A percentile compares a stretch with the other conserved stretches of the same genome.
Evolutionary conservation across 2,113 vertebrate species (phyloP).

Genomic region (Propithecus coquereli): DNA sequence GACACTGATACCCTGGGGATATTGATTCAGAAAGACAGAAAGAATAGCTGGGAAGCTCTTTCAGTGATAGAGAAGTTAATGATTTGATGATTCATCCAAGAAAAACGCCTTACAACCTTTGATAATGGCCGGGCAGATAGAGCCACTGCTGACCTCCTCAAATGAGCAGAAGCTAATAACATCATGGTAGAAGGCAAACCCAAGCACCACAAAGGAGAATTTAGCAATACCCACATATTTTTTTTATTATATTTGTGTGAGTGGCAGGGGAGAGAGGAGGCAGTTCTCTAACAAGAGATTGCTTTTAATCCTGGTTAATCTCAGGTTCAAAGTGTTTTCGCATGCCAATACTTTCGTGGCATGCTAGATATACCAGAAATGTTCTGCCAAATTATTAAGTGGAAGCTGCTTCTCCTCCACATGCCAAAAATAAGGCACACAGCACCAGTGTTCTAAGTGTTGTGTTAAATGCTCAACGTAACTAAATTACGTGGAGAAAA

Average conservation of each 20-base stretch:
- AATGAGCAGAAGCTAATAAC: slow-evolving; percentile 73
- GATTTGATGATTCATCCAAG: slow-evolving; percentile 82
- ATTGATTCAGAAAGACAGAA: slow-evolving; percentile 84
- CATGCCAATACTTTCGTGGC: not conserved
- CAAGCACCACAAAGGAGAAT: not conserved
- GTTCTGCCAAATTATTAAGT: not conserved
- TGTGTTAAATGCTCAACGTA: not conserved
- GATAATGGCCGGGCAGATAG: slow-evolving; percentile 74
- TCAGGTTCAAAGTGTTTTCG: not conserved
- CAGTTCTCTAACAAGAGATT: slow-evolving; percentile 5
- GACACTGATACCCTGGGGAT: slow-evolving; percentile 82
- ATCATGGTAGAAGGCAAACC: slow-evolving; percentile 36
- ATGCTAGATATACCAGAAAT: not conserved
- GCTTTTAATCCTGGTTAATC: not conserved
- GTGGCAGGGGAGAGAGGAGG: no score
- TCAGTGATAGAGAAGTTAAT: slow-evolving; percentile 84
- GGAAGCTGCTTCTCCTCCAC: not conserved
- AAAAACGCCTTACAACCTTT: slow-evolving; percentile 76
- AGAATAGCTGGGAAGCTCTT: slow-evolving; percentile 83
- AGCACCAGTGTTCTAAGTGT: not conserved
- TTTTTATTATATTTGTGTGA: not conserved
- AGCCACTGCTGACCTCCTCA: slow-evolving; percentile 73
- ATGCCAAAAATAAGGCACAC: not conserved
- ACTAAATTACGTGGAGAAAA: not conserved
- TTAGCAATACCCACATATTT: not conserved